Evolutionary conservation across 2,113 vertebrate genomes (phyloP).

Genomic region (Sylvia atricapilla): DNA sequence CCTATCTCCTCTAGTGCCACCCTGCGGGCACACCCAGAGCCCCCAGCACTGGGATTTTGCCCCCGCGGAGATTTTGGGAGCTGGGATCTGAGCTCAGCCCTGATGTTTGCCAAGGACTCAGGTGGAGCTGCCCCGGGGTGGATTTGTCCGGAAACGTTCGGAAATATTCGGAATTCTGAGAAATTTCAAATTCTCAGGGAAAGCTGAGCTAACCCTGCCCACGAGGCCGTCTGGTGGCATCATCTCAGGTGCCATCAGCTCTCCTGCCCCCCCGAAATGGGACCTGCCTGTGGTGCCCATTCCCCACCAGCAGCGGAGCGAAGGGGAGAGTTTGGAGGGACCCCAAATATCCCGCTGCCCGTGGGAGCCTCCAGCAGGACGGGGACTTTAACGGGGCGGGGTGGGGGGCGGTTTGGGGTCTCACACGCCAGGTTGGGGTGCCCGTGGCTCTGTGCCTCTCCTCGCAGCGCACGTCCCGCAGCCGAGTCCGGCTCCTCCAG

Average conservation of each 20-base stretch:
- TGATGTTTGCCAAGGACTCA: accelerated
- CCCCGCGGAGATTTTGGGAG: accelerated
- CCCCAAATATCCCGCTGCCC: accelerated
- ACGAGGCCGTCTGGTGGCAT: accelerated
- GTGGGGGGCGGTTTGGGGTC: accelerated
- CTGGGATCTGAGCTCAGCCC: accelerated
- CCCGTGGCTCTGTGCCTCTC: slow-evolving; percentile 44
- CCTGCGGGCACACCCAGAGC: background rate
- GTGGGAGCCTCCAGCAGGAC: accelerated
- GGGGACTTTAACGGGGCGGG: accelerated
- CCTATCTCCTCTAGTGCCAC: no score
- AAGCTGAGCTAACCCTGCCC: background rate
- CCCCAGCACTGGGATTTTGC: accelerated
- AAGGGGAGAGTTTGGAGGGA: background rate
- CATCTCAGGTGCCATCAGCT: background rate
- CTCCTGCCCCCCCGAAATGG: accelerated
- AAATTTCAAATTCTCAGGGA: no score
- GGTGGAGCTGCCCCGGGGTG: background rate
- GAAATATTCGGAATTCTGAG: background rate
- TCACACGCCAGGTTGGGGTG: slow-evolving; percentile 60
- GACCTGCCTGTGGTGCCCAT: accelerated
- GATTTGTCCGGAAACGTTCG: accelerated
- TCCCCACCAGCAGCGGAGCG: accelerated
- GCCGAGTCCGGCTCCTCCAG: slow-evolving; percentile 55
- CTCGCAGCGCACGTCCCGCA: slow-evolving; percentile 51